A percentile compares a stretch with the other conserved stretches of the same genome.
Conservation (phyloP, 2,113 vertebrate species). For the Zapus hudsonius region DNA sequence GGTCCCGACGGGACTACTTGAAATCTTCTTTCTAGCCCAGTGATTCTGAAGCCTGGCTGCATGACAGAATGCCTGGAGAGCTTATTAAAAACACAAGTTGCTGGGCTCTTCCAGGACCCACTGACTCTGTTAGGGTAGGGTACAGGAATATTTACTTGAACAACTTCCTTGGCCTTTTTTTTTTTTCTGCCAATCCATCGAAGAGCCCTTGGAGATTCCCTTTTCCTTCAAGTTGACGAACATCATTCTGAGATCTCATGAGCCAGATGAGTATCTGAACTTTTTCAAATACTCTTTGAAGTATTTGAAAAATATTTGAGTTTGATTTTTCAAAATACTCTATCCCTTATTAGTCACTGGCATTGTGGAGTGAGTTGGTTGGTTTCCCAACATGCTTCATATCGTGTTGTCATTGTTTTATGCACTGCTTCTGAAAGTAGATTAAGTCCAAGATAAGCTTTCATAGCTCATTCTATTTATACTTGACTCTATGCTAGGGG, state of each 20-base stretch:
- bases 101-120: background rate
- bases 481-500: slow-evolving; percentile 18
- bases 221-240: slow-evolving; percentile 24
- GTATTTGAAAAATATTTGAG: too few relatives aligned
- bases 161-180: background rate
- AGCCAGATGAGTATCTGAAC: background rate
- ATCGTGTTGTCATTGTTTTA: background rate
- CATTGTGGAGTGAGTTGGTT: background rate
- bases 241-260: slow-evolving; percentile 11
- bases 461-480: background rate
- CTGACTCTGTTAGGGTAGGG: background rate
- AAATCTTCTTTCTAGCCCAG: slow-evolving; percentile 58
- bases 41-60: slow-evolving; percentile 39
- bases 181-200: background rate
- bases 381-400: background rate
- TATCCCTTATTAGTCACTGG: background rate
- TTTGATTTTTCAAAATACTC: background rate
- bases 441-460: background rate
- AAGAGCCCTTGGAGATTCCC: background rate
- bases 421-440: background rate
- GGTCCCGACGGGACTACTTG: background rate
- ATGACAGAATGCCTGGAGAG: slow-evolving; percentile 39
- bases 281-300: too few relatives aligned
- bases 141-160: background rate
- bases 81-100: slow-evolving; percentile 49